Evolutionary conservation across 2,797 vertebrate genomes (phyloP).

Genomic region (Leptoclinus maculatus): DNA sequence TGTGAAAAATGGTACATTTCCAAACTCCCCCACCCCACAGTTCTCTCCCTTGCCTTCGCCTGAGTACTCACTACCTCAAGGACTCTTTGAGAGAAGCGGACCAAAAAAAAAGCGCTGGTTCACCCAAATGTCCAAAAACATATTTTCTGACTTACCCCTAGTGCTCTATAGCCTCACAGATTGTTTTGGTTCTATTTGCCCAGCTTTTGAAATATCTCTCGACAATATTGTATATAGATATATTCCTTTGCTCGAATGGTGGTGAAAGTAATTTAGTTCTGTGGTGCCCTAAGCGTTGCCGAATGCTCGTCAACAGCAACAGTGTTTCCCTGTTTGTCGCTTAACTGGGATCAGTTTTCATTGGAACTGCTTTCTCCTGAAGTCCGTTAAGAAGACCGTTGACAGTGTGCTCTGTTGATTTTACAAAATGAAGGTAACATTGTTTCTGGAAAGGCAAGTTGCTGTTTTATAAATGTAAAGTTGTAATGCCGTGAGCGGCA

Average conservation of each 20-base stretch:
- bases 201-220: slow-evolving; percentile 8
- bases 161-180: background rate
- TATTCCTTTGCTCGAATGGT: background rate
- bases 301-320: background rate
- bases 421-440: background rate
- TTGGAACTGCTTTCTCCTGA: background rate
- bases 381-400: background rate
- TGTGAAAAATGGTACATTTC: slow-evolving; percentile 72
- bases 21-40: slow-evolving; percentile 19
- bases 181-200: slow-evolving; percentile 8
- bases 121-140: background rate
- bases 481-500: background rate
- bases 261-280: slow-evolving; percentile 17
- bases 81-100: slow-evolving; percentile 28
- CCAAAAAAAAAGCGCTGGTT: slow-evolving; percentile 24
- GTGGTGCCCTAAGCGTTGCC: too few species aligned
- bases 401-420: background rate
- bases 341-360: background rate
- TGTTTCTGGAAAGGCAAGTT: background rate
- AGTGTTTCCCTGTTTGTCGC: background rate
- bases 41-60: slow-evolving; percentile 14
- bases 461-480: background rate
- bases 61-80: slow-evolving; percentile 34
- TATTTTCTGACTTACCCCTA: background rate
- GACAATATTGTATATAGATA: background rate